Evolutionary conservation across 2,888 invertebrate species (phyloP).

Genomic region (Caenorhabditis japonica): DNA sequence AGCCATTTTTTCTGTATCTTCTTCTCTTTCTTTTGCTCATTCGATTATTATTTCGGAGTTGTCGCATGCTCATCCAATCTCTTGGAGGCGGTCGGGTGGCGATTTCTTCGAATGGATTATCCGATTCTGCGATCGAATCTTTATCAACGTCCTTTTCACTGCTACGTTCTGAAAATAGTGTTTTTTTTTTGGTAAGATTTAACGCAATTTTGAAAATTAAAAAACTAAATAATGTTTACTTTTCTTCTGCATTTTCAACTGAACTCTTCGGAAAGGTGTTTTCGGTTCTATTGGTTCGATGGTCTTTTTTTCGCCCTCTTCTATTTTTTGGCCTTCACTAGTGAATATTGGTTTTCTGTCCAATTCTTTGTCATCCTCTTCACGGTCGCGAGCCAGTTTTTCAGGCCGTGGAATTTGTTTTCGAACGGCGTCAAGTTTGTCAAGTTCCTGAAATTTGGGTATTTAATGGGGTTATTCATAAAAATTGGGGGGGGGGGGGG

Average conservation of each 20-base stretch:
- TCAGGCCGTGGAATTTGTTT: constrained; percentile 56
- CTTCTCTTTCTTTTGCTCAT: constrained; percentile 38
- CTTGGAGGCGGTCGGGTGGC: constrained; percentile 61
- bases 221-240: no score
- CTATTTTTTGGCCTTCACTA: constrained; percentile 26
- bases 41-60: constrained; percentile 38
- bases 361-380: constrained; percentile 53
- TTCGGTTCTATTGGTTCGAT: constrained; percentile 11
- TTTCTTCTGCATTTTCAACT: constrained; percentile 31
- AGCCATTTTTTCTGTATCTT: constrained; percentile 43
- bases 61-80: constrained; percentile 34
- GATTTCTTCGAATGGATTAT: constrained; percentile 66
- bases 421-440: constrained; percentile 55
- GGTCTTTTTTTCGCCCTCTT: constrained; percentile 1
- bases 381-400: constrained; percentile 44
- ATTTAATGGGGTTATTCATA: neutral
- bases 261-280: constrained; percentile 36
- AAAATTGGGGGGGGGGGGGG: neutral
- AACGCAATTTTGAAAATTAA: no score
- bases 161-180: constrained; percentile 7
- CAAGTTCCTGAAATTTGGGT: constrained; percentile 52
- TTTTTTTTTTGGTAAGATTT: neutral
- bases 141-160: constrained; percentile 12
- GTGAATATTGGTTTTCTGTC: constrained; percentile 46
- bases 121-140: constrained; percentile 25